Percentiles rank a stretch among this genome's conserved stretches.
These are phyloP conservation scores for Hiodon alosoides DNA, from an alignment of 2,113 vertebrate genomes.

Conservation along the genomic window DNA sequence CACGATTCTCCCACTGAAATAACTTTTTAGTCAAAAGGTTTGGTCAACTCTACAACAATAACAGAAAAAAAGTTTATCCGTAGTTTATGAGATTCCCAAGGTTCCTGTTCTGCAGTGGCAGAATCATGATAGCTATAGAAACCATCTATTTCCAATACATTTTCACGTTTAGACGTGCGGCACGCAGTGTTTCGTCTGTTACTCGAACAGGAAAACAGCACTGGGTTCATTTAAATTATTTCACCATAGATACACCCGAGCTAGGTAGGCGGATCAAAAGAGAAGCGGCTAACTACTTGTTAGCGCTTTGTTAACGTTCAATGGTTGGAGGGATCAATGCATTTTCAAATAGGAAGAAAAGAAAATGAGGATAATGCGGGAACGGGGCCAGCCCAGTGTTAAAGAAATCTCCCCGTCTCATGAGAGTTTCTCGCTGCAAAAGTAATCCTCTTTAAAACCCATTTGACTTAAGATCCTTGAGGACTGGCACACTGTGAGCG, in stretches of 20 bases:
- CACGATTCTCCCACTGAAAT: no score
- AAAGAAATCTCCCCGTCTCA: background rate
- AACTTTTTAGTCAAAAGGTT: no score
- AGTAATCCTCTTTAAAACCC: slow-evolving; percentile 16
- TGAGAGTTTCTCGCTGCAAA: background rate
- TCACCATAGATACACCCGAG: slow-evolving; percentile 40
- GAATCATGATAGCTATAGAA: no score
- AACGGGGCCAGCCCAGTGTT: background rate
- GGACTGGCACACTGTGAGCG: background rate
- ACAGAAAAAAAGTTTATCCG: no score
- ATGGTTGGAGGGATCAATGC: slow-evolving; percentile 50
- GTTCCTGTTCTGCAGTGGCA: no score
- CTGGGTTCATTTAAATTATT: background rate
- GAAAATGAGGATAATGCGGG: no score
- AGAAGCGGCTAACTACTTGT: slow-evolving; percentile 45
- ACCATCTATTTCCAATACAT: no score
- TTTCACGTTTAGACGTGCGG: no score
- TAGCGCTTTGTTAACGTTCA: slow-evolving; percentile 29
- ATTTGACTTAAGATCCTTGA: slow-evolving; percentile 8
- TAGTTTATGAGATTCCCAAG: no score
- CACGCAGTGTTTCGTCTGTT: no score
- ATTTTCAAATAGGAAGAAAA: slow-evolving; percentile 36
- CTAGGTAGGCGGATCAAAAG: slow-evolving; percentile 44
- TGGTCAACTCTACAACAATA: no score
- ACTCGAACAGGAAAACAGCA: no score